phyloP scores from a whole-genome alignment of 2,888 invertebrate genomes.

The Abrostola triplasia region DNA sequence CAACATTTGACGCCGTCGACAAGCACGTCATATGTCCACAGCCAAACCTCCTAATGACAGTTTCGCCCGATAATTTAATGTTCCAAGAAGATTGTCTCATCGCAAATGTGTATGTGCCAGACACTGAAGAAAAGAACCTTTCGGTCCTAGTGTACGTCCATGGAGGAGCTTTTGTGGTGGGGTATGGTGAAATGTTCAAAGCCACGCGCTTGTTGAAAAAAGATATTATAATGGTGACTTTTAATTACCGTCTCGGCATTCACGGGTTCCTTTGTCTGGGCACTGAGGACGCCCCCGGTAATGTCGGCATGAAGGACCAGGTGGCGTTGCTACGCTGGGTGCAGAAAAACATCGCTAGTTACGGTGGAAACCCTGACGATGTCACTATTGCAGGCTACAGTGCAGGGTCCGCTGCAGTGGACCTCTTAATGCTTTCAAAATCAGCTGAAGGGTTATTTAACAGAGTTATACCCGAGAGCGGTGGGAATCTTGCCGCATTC shows the following conservation, averaged over 20 bases:
- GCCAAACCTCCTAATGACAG: background rate
- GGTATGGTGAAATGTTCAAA: conserved; percentile 47
- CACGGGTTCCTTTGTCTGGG: conserved; percentile 68
- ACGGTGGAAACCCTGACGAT: conserved; percentile 71
- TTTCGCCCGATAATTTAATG: conserved; percentile 7
- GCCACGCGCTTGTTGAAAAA: conserved; percentile 53
- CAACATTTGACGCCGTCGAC: conserved; percentile 57
- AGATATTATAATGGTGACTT: conserved; percentile 60
- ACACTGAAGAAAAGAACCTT: conserved; percentile 59
- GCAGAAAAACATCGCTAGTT: conserved; percentile 66
- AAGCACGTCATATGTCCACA: conserved; percentile 62
- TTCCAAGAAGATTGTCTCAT: conserved; percentile 72
- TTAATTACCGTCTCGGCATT: conserved; percentile 66
- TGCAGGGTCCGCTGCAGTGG: conserved; percentile 65
- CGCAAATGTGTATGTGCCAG: conserved; percentile 75
- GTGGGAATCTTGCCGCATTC: conserved; percentile 59
- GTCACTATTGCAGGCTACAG: conserved; percentile 68
- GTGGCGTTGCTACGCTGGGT: conserved; percentile 70
- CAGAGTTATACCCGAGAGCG: conserved; percentile 70
- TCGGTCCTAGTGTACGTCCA: conserved; percentile 65
- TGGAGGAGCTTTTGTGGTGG: conserved; percentile 63
- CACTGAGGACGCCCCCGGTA: conserved; percentile 66
- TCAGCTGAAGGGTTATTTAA: conserved; percentile 64
- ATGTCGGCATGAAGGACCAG: conserved; percentile 74
- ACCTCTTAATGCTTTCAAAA: conserved; percentile 66